Evolutionary conservation across 2,113 vertebrate genomes (phyloP), one percentile per base, ranked within the genome.

Genomic region (Balaenoptera acutorostrata): DNA sequence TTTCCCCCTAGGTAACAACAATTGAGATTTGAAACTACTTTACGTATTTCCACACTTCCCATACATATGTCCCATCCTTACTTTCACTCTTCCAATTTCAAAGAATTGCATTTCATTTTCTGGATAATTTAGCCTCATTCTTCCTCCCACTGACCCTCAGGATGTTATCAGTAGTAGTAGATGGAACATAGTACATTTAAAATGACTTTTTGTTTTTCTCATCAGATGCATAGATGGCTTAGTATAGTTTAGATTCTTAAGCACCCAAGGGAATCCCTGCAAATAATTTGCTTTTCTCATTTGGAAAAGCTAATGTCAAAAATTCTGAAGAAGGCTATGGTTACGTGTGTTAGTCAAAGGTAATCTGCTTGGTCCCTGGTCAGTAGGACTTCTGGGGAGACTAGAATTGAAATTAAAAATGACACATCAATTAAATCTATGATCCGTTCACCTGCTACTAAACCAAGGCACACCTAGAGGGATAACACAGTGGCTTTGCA

Each of bases 121-220:
- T 92, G 29, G 8, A 9, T 86, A 59, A 92, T 49, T 94, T 90
- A 46, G 2, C 36, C 33, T 90, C 2, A 0, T 86, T 78, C 52
- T 12, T 90, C 29, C 6, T 63, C 11, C 21, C 11, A 57, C 10
- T n/a, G 31, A 61, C 25, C 31, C 17, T 33, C 36, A 77, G 20
- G 72, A 6, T 69, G 17, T 78, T 78, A 46, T 72, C 27, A 55
- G 7, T 41, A 78, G 9, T 27, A 18, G 20, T 44, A 72, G 52
- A 5, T 14, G 14, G 33, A 64, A 82, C n/a, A 27, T 12, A 72
- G 21, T 66, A 77, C 52, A 52, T 92, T 74, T 49, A 36, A 69
- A 81, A 69, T 44, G 36, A 77, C 39, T 88, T 95, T 83, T 68
- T 84, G 15, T 63, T 91, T 93, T 92, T 90, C 84, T 95, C 59